A percentile compares a stretch with the other conserved stretches of the same genome.
phyloP scores from a whole-genome alignment of 2,797 vertebrate species.

The Yasuhikotakia modesta region DNA sequence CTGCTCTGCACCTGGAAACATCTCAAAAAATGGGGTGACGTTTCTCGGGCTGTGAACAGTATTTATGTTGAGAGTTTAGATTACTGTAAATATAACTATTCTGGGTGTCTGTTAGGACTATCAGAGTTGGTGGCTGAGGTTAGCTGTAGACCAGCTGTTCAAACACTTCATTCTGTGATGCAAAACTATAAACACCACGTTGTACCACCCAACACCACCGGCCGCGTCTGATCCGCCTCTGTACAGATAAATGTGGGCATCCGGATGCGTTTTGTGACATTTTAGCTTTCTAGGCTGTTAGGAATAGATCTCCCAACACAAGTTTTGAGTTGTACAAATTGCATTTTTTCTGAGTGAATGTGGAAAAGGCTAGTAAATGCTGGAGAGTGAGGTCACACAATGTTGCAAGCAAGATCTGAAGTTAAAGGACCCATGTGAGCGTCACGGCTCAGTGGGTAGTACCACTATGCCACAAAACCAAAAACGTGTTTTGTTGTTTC shows the following conservation, averaged over 20 bases:
- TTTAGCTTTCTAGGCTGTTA: slow-evolving; percentile 23
- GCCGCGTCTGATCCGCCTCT: slow-evolving; percentile 11
- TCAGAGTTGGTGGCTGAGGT: slow-evolving; percentile 28
- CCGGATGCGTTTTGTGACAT: not conserved
- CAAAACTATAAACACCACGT: slow-evolving; percentile 36
- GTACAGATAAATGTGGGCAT: not conserved
- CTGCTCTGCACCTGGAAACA: slow-evolving; percentile 22
- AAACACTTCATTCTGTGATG: slow-evolving; percentile 49
- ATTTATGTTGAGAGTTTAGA: slow-evolving; percentile 44
- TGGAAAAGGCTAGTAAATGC: not conserved
- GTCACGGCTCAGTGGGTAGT: not conserved
- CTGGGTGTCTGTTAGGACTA: slow-evolving; percentile 46
- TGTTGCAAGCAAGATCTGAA: not conserved
- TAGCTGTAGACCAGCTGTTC: slow-evolving; percentile 49
- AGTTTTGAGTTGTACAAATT: slow-evolving; percentile 21
- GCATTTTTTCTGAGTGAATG: not conserved
- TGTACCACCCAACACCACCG: slow-evolving; percentile 23
- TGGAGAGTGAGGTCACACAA: not conserved
- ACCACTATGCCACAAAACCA: not conserved
- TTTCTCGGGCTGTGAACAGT: not conserved
- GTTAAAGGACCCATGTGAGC: not conserved
- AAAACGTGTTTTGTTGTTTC: not conserved
- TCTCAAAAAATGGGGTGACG: not conserved
- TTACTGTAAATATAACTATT: slow-evolving; percentile 54
- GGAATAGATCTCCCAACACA: slow-evolving; percentile 5